A percentile compares a stretch with the other conserved stretches of the same genome.
phyloP scores from a whole-genome alignment of 2,113 vertebrate genomes.

The Noturus placidus region DNA sequence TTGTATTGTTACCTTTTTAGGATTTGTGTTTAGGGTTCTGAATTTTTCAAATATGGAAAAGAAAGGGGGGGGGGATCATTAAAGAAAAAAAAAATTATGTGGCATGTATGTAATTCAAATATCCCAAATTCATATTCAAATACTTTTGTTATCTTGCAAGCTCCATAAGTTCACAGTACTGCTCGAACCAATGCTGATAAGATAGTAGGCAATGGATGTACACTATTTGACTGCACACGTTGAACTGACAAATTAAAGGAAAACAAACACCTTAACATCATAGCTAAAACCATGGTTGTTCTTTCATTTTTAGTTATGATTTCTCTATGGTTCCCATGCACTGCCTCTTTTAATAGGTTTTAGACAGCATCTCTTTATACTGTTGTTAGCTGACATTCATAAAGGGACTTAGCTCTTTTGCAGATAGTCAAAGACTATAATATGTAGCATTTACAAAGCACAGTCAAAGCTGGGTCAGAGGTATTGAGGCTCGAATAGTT shows the following conservation, averaged over 20 bases:
- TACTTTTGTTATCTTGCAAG: neutral
- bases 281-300: neutral
- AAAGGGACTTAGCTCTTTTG: neutral
- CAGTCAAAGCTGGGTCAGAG: conserved; percentile 52
- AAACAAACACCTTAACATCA: neutral
- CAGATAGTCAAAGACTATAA: neutral
- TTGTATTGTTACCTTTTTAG: neutral
- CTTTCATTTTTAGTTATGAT: neutral
- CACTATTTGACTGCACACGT: neutral
- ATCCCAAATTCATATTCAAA: neutral
- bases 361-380: neutral
- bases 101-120: neutral
- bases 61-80: neutral
- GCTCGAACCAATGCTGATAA: neutral
- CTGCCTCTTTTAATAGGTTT: neutral
- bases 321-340: neutral
- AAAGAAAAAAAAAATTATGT: neutral
- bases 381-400: neutral
- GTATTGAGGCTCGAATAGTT: conserved; percentile 61
- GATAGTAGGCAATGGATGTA: neutral
- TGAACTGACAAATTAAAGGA: neutral
- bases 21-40: neutral
- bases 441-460: conserved; percentile 40
- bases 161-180: neutral
- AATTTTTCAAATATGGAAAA: neutral